phyloP scores from a whole-genome alignment of 2,797 vertebrate species.

The Clamator glandarius region DNA sequence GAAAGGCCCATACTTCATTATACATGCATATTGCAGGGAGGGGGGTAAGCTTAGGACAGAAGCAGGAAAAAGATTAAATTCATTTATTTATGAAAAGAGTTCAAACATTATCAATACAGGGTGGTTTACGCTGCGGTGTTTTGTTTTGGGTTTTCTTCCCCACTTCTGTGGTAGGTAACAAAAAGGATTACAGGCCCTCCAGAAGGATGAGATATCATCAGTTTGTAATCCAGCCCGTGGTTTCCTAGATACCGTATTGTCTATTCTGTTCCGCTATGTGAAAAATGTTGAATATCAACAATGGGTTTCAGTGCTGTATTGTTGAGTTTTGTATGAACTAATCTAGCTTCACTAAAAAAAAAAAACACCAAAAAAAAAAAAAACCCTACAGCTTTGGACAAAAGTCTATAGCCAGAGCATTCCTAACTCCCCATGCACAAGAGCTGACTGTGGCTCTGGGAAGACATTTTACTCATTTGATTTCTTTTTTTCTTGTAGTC shows the following conservation, averaged over 20 bases:
- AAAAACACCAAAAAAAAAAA: constrained; percentile 88
- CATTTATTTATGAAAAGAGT: constrained; percentile 74
- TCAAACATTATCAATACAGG: constrained; percentile 84
- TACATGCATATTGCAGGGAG: neutral
- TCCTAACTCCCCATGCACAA: constrained; percentile 92
- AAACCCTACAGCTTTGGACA: constrained; percentile 95
- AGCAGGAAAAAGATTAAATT: constrained; percentile 74
- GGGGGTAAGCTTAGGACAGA: constrained; percentile 47
- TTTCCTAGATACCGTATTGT: constrained; percentile 99
- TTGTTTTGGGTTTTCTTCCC: constrained; percentile 81
- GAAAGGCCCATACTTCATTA: constrained; percentile 54
- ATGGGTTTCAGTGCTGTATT: constrained; percentile 99
- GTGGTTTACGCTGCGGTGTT: constrained; percentile 63
- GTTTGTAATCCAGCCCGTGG: constrained; percentile 97
- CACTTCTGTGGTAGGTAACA: constrained; percentile 85
- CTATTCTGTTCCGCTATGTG: constrained; percentile 99
- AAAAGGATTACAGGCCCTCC: constrained; percentile 95
- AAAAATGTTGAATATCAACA: constrained; percentile 99
- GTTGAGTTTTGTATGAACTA: constrained; percentile 99
- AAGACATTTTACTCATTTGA: constrained; percentile 82
- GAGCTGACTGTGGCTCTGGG: constrained; percentile 88
- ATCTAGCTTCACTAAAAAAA: constrained; percentile 99
- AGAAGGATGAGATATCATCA: constrained; percentile 96
- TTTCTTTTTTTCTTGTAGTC: constrained; percentile 79
- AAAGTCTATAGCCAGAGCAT: constrained; percentile 99